These are phyloP conservation scores for Zhengitettix transpicula DNA, from an alignment of 2,888 invertebrate genomes.

Conservation along the genomic window DNA sequence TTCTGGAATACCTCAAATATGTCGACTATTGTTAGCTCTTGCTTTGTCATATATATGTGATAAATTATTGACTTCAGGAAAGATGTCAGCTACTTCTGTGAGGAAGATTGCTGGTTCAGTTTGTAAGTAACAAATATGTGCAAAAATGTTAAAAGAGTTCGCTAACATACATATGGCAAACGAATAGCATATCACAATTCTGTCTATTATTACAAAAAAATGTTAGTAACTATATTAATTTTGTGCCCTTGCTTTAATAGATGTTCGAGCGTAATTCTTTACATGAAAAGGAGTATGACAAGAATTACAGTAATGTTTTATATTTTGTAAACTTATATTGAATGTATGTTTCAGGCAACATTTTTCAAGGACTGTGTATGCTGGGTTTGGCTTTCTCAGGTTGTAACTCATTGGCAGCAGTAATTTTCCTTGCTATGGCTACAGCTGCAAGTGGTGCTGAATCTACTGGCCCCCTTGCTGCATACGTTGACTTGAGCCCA, in stretches of 20 bases:
- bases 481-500: conserved; percentile 45
- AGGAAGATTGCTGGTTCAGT: neutral
- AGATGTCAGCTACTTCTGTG: neutral
- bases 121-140: neutral
- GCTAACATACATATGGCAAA: too few relatives aligned
- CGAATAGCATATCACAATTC: too few relatives aligned
- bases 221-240: too few relatives aligned
- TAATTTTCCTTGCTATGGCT: conserved; percentile 41
- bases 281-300: too few relatives aligned
- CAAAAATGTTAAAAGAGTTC: too few relatives aligned
- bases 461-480: conserved; percentile 46
- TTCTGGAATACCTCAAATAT: neutral
- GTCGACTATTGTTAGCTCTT: neutral
- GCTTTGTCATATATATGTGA: neutral
- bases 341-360: conserved; percentile 27
- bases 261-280: too few relatives aligned
- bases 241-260: too few relatives aligned
- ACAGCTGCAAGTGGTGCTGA: conserved; percentile 47
- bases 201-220: too few relatives aligned
- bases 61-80: neutral
- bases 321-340: too few relatives aligned
- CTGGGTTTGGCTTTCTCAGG: conserved; percentile 43
- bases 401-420: conserved; percentile 39
- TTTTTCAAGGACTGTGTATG: conserved; percentile 42
- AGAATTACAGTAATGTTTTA: too few relatives aligned